Percentiles rank a stretch among this genome's conserved stretches.
These are phyloP conservation scores for Gouania willdenowi DNA, from an alignment of 2,797 vertebrate species.

Conservation along the genomic window DNA sequence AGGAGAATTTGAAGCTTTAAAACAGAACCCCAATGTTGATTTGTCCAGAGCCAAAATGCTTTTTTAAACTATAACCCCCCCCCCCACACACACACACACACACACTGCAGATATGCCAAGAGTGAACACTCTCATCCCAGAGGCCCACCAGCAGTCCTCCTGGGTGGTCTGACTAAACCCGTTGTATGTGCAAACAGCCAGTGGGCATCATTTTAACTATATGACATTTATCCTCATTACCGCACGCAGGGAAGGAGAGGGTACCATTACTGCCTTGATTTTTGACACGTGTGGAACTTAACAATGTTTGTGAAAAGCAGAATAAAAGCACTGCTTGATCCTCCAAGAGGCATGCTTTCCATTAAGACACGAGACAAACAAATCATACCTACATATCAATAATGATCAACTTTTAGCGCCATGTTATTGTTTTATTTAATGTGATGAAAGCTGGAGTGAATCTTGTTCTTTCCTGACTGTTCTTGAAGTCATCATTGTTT, in stretches of 20 bases:
- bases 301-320: conserved; percentile 17
- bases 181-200: conserved; percentile 61
- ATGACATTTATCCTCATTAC: conserved; percentile 58
- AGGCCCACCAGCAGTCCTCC: conserved; percentile 61
- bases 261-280: conserved; percentile 43
- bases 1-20: background rate
- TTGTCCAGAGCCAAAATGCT: conserved; percentile 32
- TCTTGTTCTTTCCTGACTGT: no score
- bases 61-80: conserved; percentile 17
- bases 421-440: no score
- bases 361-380: no score
- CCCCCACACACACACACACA: conserved; percentile 3
- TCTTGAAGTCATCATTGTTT: no score
- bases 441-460: no score
- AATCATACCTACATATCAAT: no score
- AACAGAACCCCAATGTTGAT: conserved; percentile 30
- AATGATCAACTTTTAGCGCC: no score
- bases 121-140: conserved; percentile 48
- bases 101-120: conserved; percentile 40
- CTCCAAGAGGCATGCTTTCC: no score
- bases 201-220: conserved; percentile 61
- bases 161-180: conserved; percentile 72
- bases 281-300: conserved; percentile 51
- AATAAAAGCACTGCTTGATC: no score
- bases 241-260: conserved; percentile 54